Conservation (phyloP, 2,888 invertebrate species). For the Drosophila kanekoi region DNA sequence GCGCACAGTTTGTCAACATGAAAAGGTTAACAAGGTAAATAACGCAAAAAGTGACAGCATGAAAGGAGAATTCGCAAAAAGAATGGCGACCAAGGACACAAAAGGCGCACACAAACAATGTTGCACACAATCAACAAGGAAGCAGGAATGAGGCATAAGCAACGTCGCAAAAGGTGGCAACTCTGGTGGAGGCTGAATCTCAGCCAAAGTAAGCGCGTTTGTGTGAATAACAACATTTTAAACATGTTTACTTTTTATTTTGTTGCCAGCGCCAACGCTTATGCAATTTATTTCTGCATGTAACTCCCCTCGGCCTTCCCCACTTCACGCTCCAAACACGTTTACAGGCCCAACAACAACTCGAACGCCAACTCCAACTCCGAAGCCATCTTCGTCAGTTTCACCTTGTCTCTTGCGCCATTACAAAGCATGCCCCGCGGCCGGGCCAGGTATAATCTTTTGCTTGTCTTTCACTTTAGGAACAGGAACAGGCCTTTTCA, state of each 20-base stretch:
- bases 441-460: constrained; percentile 77
- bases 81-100: constrained; percentile 54
- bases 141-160: constrained; percentile 12
- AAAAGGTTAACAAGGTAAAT: constrained; percentile 79
- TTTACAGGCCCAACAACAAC: not conserved
- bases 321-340: not conserved
- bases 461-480: constrained; percentile 71
- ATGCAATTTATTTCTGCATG: constrained; percentile 75
- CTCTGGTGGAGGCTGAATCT: constrained; percentile 36
- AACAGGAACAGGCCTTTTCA: constrained; percentile 24
- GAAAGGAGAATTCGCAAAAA: constrained; percentile 48
- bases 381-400: constrained; percentile 36
- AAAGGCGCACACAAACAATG: constrained; percentile 42
- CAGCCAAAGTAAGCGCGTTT: constrained; percentile 38
- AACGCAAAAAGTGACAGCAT: constrained; percentile 55
- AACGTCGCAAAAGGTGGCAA: constrained; percentile 10
- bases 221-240: constrained; percentile 79
- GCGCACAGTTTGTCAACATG: constrained; percentile 70
- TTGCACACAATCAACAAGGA: constrained; percentile 41
- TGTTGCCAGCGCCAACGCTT: constrained; percentile 58
- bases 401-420: constrained; percentile 32
- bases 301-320: not conserved
- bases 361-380: constrained; percentile 4
- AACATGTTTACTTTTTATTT: constrained; percentile 77
- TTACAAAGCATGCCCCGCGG: constrained; percentile 76